Conservation (phyloP, 2,888 invertebrate genomes). For the Spisula subtruncata region DNA sequence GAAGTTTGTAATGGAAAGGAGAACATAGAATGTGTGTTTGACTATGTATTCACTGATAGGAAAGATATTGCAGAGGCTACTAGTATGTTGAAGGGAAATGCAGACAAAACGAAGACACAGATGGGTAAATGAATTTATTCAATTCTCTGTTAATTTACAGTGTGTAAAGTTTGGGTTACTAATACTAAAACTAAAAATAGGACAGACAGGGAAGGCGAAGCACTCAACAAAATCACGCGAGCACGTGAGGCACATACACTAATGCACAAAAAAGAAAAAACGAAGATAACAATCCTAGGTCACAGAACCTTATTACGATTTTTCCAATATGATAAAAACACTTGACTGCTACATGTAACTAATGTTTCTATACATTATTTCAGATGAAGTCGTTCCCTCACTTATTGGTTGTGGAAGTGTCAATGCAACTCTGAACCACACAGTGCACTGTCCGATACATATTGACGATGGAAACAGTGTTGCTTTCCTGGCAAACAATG, state of each 20-base stretch:
- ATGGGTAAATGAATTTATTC: background rate
- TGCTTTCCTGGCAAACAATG: background rate
- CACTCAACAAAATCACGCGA: too few species aligned
- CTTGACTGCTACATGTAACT: too few species aligned
- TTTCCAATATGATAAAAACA: too few species aligned
- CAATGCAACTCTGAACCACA: background rate
- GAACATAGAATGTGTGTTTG: conserved; percentile 40
- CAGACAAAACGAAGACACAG: background rate
- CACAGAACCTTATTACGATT: too few species aligned
- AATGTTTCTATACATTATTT: too few species aligned
- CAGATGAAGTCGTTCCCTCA: background rate
- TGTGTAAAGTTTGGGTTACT: background rate
- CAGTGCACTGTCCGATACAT: background rate
- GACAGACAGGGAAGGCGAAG: too few species aligned
- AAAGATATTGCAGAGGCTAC: conserved; percentile 14
- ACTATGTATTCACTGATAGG: conserved; percentile 25
- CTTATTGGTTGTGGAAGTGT: conserved; percentile 17
- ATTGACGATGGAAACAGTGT: background rate
- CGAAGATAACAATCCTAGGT: too few species aligned
- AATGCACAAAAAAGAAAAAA: too few species aligned
- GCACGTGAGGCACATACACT: too few species aligned
- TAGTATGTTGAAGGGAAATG: background rate
- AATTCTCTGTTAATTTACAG: too few species aligned
- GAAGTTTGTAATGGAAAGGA: conserved; percentile 15
- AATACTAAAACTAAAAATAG: too few species aligned